Evolutionary conservation across 2,797 vertebrate genomes (phyloP).

Genomic region (Crocidura indochinensis): DNA sequence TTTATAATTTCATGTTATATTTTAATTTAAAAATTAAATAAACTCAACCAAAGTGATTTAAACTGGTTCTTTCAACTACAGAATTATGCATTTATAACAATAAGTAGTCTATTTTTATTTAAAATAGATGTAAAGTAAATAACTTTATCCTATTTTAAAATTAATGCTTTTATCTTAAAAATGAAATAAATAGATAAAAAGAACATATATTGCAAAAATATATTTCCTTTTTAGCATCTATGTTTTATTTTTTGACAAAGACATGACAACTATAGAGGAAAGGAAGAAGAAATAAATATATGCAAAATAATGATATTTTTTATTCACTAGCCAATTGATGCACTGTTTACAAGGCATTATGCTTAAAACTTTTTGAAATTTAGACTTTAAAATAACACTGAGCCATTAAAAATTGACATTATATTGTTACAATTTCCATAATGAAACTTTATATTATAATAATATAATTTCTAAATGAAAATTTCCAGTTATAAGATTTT

Average conservation of each 20-base stretch:
- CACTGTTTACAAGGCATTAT: slow-evolving; percentile 21
- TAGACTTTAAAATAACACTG: slow-evolving; percentile 57
- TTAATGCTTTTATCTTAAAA: neutral
- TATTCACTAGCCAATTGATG: neutral
- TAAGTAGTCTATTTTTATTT: too few species aligned
- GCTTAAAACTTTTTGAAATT: slow-evolving; percentile 66
- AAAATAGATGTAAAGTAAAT: too few species aligned
- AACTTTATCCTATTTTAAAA: slow-evolving; percentile 25
- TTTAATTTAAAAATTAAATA: slow-evolving; percentile 1
- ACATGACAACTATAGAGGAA: slow-evolving; percentile 10
- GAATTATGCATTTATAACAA: too few species aligned
- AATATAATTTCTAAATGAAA: slow-evolving; percentile 37
- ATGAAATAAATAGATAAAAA: too few species aligned
- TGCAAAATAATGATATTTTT: neutral
- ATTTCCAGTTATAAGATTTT: slow-evolving; percentile 51
- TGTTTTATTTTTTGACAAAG: too few species aligned
- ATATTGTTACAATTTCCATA: slow-evolving; percentile 43
- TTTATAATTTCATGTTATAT: neutral
- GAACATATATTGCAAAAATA: neutral
- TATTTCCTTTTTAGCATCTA: slow-evolving; percentile 20
- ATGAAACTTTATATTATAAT: slow-evolving; percentile 54
- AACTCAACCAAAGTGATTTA: neutral
- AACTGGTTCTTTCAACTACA: neutral
- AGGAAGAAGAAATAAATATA: slow-evolving; percentile 10
- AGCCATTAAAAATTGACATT: slow-evolving; percentile 55